Conservation (phyloP, 2,888 invertebrate species). For the Mythimna vitellina region DNA sequence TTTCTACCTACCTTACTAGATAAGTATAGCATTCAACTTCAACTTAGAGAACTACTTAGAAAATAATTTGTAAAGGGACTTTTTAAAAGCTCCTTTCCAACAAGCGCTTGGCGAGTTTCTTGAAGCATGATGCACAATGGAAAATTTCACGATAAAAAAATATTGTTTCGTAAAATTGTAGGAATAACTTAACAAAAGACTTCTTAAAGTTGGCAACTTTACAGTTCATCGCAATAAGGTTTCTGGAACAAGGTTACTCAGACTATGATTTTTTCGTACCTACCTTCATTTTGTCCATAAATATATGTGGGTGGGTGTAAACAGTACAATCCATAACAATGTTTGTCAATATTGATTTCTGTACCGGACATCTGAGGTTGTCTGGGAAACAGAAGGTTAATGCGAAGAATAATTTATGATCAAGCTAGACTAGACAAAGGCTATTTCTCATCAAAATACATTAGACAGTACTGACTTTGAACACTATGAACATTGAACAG, state of each 20-base stretch:
- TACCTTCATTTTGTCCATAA: background rate
- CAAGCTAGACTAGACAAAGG: slow-evolving; percentile 29
- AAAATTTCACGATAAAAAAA: background rate
- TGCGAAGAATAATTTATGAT: background rate
- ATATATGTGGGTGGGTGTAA: background rate
- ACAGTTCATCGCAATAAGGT: background rate
- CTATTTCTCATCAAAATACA: slow-evolving; percentile 12
- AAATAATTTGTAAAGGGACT: background rate
- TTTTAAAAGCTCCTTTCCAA: slow-evolving; percentile 12
- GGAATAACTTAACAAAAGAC: background rate
- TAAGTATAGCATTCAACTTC: background rate
- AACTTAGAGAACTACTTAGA: slow-evolving; percentile 11
- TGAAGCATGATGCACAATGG: background rate
- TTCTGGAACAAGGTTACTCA: background rate
- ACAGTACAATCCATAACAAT: slow-evolving; percentile 10
- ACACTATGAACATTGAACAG: background rate
- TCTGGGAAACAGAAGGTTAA: background rate
- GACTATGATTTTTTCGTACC: slow-evolving; percentile 10
- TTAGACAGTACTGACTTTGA: slow-evolving; percentile 2
- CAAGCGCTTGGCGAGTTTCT: slow-evolving; percentile 7
- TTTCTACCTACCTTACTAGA: background rate
- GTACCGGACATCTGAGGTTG: slow-evolving; percentile 13
- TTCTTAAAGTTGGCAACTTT: slow-evolving; percentile 2
- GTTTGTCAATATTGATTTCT: slow-evolving; percentile 23
- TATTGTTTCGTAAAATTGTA: background rate